Evolutionary conservation across 2,113 vertebrate genomes (phyloP).

Genomic region (Fregata magnificens): DNA sequence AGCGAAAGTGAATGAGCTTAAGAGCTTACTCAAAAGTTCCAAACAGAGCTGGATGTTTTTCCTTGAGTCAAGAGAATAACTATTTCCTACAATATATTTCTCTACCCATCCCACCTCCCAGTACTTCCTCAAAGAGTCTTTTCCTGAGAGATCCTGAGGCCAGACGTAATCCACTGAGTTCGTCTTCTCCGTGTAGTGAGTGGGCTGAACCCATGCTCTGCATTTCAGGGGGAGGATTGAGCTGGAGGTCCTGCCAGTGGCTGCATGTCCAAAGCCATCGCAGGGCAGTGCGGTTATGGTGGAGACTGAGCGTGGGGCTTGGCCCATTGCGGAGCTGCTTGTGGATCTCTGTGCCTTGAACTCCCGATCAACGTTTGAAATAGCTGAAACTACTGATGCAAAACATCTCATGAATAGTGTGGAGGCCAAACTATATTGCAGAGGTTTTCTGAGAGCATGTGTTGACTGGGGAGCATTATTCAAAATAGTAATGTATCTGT

Average conservation of each 20-base stretch:
- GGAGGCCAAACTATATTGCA: not conserved
- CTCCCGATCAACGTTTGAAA: not conserved
- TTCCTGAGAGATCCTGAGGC: not conserved
- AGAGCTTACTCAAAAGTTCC: not conserved
- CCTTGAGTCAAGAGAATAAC: not conserved
- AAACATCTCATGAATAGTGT: not conserved
- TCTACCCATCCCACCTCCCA: not conserved
- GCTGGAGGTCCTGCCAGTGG: fast-evolving
- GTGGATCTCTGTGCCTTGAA: not conserved
- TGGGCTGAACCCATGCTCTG: not conserved
- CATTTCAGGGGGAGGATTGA: not conserved
- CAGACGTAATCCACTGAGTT: not conserved
- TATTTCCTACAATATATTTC: not conserved
- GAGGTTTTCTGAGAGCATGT: not conserved
- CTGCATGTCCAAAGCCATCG: fast-evolving
- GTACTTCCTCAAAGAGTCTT: not conserved
- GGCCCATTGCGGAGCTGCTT: fast-evolving
- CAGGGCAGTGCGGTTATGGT: fast-evolving
- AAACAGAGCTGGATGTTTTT: not conserved
- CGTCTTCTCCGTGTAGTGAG: fast-evolving
- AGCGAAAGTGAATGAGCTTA: not conserved
- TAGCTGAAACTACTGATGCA: not conserved
- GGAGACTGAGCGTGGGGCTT: fast-evolving
- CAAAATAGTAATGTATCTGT: not conserved
- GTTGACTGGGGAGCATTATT: not conserved